phyloP scores from a whole-genome alignment of 2,888 invertebrate species.

The Athalia circularis region DNA sequence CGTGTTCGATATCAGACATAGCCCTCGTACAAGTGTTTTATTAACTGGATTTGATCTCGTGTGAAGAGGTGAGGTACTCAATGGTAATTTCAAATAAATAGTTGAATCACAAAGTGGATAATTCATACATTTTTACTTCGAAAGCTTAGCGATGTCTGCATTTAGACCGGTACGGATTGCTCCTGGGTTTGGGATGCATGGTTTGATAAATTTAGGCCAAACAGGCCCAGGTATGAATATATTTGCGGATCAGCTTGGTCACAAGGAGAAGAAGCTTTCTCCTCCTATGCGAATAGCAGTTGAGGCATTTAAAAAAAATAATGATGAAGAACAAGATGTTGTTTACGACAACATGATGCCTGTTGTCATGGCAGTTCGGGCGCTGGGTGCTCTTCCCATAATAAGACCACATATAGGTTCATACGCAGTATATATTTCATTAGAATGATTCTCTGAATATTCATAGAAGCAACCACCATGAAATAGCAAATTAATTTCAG shows the following conservation, averaged over 20 bases:
- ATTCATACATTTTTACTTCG: not conserved
- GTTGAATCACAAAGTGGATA: not conserved
- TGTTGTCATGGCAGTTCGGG: slow-evolving; percentile 73
- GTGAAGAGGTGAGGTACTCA: not conserved
- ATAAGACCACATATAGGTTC: slow-evolving; percentile 75
- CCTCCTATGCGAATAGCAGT: slow-evolving; percentile 26
- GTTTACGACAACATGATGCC: slow-evolving; percentile 75
- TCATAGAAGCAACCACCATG: not conserved
- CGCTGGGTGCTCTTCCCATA: slow-evolving; percentile 81
- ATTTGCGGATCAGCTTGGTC: slow-evolving; percentile 17
- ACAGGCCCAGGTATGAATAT: not conserved
- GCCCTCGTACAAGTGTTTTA: not conserved
- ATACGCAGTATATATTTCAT: not conserved
- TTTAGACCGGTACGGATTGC: slow-evolving; percentile 34
- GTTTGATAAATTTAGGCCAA: slow-evolving; percentile 11
- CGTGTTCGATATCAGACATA: not conserved
- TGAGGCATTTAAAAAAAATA: slow-evolving; percentile 21
- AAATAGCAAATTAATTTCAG: slow-evolving; percentile 8
- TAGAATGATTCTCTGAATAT: not conserved
- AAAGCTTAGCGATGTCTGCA: slow-evolving; percentile 37
- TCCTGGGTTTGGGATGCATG: slow-evolving; percentile 34
- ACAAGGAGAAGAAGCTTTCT: slow-evolving; percentile 26
- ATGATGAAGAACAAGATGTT: slow-evolving; percentile 59
- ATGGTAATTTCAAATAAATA: not conserved
- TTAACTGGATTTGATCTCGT: not conserved